These are phyloP conservation scores for Nomada ruficornis DNA, from an alignment of 2,888 invertebrate genomes.

Conservation along the genomic window DNA sequence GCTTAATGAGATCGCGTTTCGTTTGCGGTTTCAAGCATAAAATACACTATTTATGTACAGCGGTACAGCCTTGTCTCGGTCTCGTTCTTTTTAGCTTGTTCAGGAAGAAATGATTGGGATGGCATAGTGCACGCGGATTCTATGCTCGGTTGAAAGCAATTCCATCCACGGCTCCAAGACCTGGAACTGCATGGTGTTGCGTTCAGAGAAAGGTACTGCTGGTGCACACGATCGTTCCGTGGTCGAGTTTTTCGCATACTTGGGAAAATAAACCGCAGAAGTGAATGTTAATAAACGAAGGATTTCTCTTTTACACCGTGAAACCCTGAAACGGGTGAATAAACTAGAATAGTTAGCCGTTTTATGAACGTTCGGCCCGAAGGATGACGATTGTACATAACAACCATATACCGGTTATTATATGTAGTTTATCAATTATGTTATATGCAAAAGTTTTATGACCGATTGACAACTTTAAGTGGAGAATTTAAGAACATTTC, in stretches of 20 bases:
- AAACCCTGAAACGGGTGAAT: slow-evolving; percentile 42
- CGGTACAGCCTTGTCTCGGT: neutral
- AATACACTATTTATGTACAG: neutral
- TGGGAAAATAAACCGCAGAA: slow-evolving; percentile 60
- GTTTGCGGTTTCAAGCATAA: neutral
- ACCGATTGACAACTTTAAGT: too few species aligned
- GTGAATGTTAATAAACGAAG: slow-evolving; percentile 59
- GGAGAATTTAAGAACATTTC: too few species aligned
- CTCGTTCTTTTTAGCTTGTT: neutral
- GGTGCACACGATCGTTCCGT: slow-evolving; percentile 43
- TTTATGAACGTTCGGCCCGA: neutral
- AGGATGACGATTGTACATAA: too few species aligned
- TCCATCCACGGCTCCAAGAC: slow-evolving; percentile 2
- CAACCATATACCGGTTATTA: too few species aligned
- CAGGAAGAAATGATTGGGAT: slow-evolving; percentile 17
- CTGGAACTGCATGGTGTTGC: slow-evolving; percentile 34
- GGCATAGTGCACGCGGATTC: slow-evolving; percentile 9
- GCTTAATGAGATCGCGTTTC: neutral
- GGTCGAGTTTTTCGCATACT: slow-evolving; percentile 68
- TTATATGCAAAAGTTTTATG: too few species aligned
- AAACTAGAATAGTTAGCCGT: slow-evolving; percentile 25
- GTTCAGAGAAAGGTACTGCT: slow-evolving; percentile 65
- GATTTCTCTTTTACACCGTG: slow-evolving; percentile 55
- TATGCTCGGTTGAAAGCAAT: slow-evolving; percentile 13
- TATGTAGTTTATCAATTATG: too few species aligned